phyloP scores from a whole-genome alignment of 1,140 invertebrate species.

The Zophobas morio region DNA sequence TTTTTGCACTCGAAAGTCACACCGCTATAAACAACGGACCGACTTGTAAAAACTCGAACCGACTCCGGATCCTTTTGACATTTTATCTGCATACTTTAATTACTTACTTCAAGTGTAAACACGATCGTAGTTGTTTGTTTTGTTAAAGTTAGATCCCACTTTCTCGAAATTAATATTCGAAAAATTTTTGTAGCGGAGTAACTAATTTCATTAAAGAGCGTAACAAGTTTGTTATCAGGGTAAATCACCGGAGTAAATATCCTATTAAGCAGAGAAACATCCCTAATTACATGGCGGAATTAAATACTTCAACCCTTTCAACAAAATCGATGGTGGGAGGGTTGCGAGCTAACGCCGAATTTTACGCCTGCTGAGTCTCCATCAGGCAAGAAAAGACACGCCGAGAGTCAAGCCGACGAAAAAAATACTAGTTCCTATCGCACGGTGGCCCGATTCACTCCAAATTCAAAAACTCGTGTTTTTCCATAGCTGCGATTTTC shows the following conservation, averaged over 20 bases:
- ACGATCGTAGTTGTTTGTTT: too few species aligned
- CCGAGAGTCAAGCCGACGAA: too few species aligned
- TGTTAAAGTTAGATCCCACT: too few species aligned
- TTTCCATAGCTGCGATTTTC: neutral
- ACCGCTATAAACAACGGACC: too few species aligned
- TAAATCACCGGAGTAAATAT: neutral
- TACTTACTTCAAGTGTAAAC: too few species aligned
- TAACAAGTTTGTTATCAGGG: constrained; percentile 1
- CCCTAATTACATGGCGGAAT: constrained; percentile 21
- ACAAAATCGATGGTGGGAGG: constrained; percentile 20
- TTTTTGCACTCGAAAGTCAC: neutral
- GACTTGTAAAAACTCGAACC: too few species aligned
- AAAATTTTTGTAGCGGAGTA: neutral
- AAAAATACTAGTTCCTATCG: too few species aligned
- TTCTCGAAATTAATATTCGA: too few species aligned
- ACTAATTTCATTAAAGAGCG: constrained; percentile 6
- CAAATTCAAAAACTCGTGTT: neutral
- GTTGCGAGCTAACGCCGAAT: neutral
- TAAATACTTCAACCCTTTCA: constrained; percentile 34
- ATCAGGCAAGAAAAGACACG: neutral
- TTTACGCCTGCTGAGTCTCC: constrained; percentile 10
- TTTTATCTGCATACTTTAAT: too few species aligned
- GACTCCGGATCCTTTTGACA: too few species aligned
- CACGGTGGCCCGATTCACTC: too few species aligned
- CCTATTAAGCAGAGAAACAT: constrained; percentile 23